Evolutionary conservation across 2,888 invertebrate species (phyloP), one percentile per base, ranked within the genome.

Genomic region (Leptarthrus brevirostris): DNA sequence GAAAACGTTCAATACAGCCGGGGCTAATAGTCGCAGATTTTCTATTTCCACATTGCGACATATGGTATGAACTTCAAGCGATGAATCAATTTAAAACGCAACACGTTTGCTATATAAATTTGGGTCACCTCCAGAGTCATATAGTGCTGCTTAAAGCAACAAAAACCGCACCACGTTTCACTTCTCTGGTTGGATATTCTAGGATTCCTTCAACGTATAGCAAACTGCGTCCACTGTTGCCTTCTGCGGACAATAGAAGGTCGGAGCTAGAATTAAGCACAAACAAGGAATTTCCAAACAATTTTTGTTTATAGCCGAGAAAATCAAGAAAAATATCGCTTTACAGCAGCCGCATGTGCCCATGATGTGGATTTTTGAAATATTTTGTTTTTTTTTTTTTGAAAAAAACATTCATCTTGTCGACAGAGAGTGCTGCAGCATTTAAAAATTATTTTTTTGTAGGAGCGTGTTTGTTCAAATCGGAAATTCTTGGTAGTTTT

Each of bases 11-110:
- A 12, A 24, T 16, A 61, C 34, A 18, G n/a, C n/a, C n/a, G n/a
- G n/a, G n/a, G 18, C n/a, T 34, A 61, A 61, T 40, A 12, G 44
- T 40, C n/a, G 26, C 64, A 24, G 20, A 44, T 64, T 64, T 40
- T 47, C 44, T 36, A 20, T 20, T 64, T 40, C 44, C 36, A 40
- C 16, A 47, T 64, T 64, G 44, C 44, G 44, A 64, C 20, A 44
- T 47, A 18, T n/a, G 5, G 10, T 18, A 10, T n/a, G 56, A 40
- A 36, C 14, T 20, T 14, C 14, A 20, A 22, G 18, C 64, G 24
- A 64, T 64, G 64, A 64, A 64, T 64, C 64, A 64, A 36, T 44
- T 47, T 24, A 24, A n/a, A n/a, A 20, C 44, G 64, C 64, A 64
- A 64, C 64, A 64, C 16, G 16, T 58, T 40, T 58, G 22, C 3